Evolutionary conservation across 1,140 invertebrate species (phyloP).

Genomic region (Cydia fagiglandana): DNA sequence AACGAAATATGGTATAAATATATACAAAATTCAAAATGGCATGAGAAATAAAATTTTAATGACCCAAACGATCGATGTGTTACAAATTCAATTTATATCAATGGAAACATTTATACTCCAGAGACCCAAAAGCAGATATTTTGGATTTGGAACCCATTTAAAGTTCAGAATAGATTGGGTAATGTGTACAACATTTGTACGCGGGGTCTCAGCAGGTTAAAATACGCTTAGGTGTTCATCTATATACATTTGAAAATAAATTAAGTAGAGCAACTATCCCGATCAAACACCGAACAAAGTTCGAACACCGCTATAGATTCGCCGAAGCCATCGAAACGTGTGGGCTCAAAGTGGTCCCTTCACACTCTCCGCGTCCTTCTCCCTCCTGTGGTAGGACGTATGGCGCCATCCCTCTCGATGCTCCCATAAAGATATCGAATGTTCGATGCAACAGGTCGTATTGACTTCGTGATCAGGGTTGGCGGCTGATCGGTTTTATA

Average conservation of each 20-base stretch:
- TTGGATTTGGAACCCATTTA: no score
- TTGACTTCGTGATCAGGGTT: constrained; percentile 68
- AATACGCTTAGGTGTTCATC: constrained; percentile 43
- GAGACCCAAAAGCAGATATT: no score
- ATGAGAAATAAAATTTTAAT: no score
- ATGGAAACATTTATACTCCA: no score
- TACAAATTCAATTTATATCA: no score
- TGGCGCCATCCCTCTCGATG: constrained; percentile 50
- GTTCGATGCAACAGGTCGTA: constrained; percentile 74
- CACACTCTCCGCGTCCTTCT: constrained; percentile 52
- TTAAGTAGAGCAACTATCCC: constrained; percentile 53
- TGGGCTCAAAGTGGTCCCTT: constrained; percentile 67
- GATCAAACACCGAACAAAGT: constrained; percentile 47
- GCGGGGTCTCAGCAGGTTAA: background rate
- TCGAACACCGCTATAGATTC: constrained; percentile 71
- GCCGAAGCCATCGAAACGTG: constrained; percentile 72
- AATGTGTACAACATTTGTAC: no score
- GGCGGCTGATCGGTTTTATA: constrained; percentile 56
- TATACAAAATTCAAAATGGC: no score
- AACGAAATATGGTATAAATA: no score
- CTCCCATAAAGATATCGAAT: constrained; percentile 76
- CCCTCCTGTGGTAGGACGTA: constrained; percentile 31
- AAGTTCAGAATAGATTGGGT: no score
- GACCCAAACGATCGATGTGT: no score
- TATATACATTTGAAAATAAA: constrained; percentile 23